A percentile compares a stretch with the other conserved stretches of the same genome.
Evolutionary conservation across 2,888 invertebrate species (phyloP).

Genomic region (Prenolepis imparis): DNA sequence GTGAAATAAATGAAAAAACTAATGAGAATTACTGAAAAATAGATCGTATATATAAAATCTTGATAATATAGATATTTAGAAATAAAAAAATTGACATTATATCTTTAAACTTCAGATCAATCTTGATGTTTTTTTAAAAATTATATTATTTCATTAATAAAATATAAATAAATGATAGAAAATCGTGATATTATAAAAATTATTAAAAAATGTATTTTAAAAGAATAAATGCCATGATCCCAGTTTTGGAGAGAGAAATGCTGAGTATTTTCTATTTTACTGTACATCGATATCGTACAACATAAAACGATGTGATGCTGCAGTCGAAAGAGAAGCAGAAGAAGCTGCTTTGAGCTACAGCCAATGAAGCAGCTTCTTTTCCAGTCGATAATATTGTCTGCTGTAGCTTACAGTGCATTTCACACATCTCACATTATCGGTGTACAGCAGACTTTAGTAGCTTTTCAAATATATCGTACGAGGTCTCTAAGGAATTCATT

Average conservation of each 20-base stretch:
- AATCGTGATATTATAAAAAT: not conserved
- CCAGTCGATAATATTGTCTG: constrained; percentile 8
- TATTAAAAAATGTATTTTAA: not conserved
- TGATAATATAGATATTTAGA: not conserved
- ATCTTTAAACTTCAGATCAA: not conserved
- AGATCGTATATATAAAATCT: not conserved
- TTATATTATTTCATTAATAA: not conserved
- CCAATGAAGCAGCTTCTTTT: constrained; percentile 5
- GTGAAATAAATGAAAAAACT: not conserved
- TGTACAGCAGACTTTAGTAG: not conserved
- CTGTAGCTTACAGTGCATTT: not conserved
- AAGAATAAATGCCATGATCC: not conserved
- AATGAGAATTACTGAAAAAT: not conserved
- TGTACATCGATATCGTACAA: not conserved
- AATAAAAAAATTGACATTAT: not conserved
- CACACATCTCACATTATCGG: not conserved
- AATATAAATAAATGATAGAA: not conserved
- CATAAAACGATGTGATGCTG: not conserved
- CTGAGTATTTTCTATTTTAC: constrained; percentile 21
- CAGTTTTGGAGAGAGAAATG: not conserved
- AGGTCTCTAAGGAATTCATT: constrained; percentile 32
- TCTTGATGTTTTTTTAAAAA: not conserved
- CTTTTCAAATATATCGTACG: constrained; percentile 9
- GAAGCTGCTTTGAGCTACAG: constrained; percentile 2
- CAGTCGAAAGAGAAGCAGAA: not conserved